These are phyloP conservation scores for Amia ocellicauda DNA, from an alignment of 2,113 vertebrate genomes.

Conservation along the genomic window DNA sequence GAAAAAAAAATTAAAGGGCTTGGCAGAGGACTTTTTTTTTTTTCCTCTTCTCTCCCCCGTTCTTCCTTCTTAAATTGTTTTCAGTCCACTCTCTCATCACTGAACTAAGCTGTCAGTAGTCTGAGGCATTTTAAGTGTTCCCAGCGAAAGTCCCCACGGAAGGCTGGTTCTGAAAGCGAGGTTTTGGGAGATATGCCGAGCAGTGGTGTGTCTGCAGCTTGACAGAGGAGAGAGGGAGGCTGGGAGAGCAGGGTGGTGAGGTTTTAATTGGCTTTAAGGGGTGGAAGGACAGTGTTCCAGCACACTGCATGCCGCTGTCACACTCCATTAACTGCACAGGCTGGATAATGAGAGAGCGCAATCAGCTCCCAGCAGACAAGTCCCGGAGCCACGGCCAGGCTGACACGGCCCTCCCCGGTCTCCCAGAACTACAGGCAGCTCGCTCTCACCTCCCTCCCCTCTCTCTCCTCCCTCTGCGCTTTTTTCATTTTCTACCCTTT, in stretches of 20 bases:
- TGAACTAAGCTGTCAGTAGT: no score
- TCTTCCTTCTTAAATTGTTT: no score
- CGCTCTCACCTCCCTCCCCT: not conserved
- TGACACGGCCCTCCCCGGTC: not conserved
- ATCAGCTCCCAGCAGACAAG: slow-evolving; percentile 79
- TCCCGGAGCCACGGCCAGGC: slow-evolving; percentile 46
- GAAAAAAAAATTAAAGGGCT: no score
- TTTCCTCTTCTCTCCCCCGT: no score
- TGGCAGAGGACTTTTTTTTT: no score
- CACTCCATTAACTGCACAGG: slow-evolving; percentile 86
- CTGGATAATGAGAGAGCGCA: slow-evolving; percentile 82
- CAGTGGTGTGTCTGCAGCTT: not conserved
- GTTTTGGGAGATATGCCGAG: slow-evolving; percentile 20
- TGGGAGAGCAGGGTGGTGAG: slow-evolving; percentile 16
- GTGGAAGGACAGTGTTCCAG: slow-evolving; percentile 74
- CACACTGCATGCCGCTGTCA: slow-evolving; percentile 86
- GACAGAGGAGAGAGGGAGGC: slow-evolving; percentile 5
- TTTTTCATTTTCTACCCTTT: not conserved
- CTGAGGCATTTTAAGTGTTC: no score
- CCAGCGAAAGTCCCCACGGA: not conserved
- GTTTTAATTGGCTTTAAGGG: slow-evolving; percentile 87
- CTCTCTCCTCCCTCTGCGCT: slow-evolving; percentile 15
- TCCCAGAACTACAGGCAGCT: slow-evolving; percentile 3
- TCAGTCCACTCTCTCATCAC: not conserved
- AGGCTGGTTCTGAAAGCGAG: slow-evolving; percentile 44